A percentile compares a stretch with the other conserved stretches of the same genome.
phyloP scores from a whole-genome alignment of 2,113 vertebrate genomes.

The Zootoca vivipara region DNA sequence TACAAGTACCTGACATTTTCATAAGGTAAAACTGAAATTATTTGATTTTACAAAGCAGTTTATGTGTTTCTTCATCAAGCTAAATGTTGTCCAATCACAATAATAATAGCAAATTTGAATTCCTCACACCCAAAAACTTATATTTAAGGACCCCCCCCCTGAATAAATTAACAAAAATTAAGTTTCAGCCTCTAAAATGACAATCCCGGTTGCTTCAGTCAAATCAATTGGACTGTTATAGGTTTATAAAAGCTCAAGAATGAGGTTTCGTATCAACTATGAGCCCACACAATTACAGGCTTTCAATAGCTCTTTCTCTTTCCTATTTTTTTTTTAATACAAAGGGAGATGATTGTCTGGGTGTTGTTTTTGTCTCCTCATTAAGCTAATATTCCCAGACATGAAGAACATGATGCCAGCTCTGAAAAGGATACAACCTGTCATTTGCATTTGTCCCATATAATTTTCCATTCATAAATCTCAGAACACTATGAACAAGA shows the following conservation, averaged over 20 bases:
- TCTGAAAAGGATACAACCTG: not conserved
- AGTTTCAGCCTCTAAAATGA: no score
- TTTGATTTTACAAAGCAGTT: no score
- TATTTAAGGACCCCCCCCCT: no score
- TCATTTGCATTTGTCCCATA: not conserved
- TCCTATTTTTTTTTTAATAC: not conserved
- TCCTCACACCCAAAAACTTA: no score
- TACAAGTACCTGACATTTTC: no score
- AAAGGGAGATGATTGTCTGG: not conserved
- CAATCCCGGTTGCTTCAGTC: not conserved
- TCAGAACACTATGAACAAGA: not conserved
- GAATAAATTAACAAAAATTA: no score
- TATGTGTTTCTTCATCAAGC: no score
- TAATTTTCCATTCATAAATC: slow-evolving; percentile 7
- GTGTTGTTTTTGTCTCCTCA: not conserved
- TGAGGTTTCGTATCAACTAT: not conserved
- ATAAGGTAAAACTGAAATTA: no score
- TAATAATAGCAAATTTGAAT: no score
- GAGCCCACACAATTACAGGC: not conserved
- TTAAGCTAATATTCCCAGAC: slow-evolving; percentile 13
- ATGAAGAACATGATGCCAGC: not conserved
- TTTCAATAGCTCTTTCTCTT: not conserved
- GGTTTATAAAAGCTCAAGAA: not conserved
- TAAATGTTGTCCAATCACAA: no score
- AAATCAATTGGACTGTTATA: not conserved